Evolutionary conservation across 1,140 invertebrate species (phyloP), one percentile per base, ranked within the genome.

Genomic region (Brachionus koreanus): DNA sequence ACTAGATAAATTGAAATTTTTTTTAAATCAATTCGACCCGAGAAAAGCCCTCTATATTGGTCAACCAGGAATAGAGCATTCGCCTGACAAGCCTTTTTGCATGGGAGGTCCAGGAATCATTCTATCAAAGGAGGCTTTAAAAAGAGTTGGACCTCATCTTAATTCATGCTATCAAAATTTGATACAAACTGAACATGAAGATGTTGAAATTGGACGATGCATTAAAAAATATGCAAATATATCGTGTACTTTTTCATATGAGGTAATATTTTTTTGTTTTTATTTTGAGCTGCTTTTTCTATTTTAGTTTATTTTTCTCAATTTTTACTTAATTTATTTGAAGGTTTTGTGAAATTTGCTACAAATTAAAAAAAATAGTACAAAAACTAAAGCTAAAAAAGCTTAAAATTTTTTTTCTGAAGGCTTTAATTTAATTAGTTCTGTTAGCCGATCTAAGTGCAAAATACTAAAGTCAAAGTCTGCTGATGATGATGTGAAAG

Each of bases 31-130:
- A 1, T 92, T 98, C 4, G 95, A 98, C 86, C 83, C 90, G 87
- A 19, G 86, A 89, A 84, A 85, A 86, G 37, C 29, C 12, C 29
- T 35, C 33, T 65, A 39, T 37, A 74, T 87, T 42, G 89, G 90
- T 39, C 90, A 91, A 84, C 89, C 90, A 25, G 90, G 90, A 29
- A 86, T 89, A 12, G 91, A 91, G 57, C 88, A 94, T 83, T 93
- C 29, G 29, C 29, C 91, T 83, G 93, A 94, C 87, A 93, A 98
- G 88, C 98, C 98, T 87, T 99, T 98, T 87, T 99, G 97, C 87
- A 99, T 99, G 97, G 97, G 97, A 42, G 97, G 97, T 0, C 96
- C 97, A 0, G 96, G 96, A 0, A 94, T 98, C 43, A 92, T 99
- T 16, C 88, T 91, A 35, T 91, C 89, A 76, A 83, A 87, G 42